These are phyloP conservation scores for Drosophila antonietae DNA, from an alignment of 2,888 invertebrate genomes.

Conservation along the genomic window DNA sequence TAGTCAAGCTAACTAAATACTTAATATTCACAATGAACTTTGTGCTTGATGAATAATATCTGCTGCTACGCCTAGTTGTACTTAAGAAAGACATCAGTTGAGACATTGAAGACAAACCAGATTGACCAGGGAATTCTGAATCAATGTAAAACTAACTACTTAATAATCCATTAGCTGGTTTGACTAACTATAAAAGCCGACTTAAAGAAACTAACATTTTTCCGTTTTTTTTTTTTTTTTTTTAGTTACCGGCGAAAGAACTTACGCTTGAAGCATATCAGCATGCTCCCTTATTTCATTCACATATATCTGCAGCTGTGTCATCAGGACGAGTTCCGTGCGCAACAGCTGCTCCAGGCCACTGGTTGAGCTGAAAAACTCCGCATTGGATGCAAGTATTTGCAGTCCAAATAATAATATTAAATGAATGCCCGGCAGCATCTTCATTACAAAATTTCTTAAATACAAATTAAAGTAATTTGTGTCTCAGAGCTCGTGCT, in stretches of 20 bases:
- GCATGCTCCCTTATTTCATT: conserved; percentile 72
- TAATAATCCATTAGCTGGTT: conserved; percentile 12
- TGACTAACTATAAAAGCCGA: neutral
- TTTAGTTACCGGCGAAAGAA: neutral
- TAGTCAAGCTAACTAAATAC: conserved; percentile 28
- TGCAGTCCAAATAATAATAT: conserved; percentile 30
- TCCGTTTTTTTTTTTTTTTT: neutral
- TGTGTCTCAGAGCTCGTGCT: conserved; percentile 30
- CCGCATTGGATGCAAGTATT: conserved; percentile 42
- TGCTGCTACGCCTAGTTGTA: neutral
- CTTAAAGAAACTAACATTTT: neutral
- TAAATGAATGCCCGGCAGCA: neutral
- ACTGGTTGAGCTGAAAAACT: conserved; percentile 79
- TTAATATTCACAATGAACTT: neutral
- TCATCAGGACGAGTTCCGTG: conserved; percentile 75
- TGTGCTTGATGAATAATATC: neutral
- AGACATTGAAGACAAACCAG: conserved; percentile 27
- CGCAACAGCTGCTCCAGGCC: conserved; percentile 76
- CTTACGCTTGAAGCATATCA: conserved; percentile 72
- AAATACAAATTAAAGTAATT: neutral
- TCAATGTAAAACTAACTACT: conserved; percentile 1
- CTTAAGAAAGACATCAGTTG: neutral
- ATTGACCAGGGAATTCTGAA: conserved; percentile 2
- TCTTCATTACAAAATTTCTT: conserved; percentile 21
- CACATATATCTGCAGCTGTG: conserved; percentile 78